Evolutionary conservation across 2,113 vertebrate species (phyloP).

Genomic region (Gasterosteus nipponicus): DNA sequence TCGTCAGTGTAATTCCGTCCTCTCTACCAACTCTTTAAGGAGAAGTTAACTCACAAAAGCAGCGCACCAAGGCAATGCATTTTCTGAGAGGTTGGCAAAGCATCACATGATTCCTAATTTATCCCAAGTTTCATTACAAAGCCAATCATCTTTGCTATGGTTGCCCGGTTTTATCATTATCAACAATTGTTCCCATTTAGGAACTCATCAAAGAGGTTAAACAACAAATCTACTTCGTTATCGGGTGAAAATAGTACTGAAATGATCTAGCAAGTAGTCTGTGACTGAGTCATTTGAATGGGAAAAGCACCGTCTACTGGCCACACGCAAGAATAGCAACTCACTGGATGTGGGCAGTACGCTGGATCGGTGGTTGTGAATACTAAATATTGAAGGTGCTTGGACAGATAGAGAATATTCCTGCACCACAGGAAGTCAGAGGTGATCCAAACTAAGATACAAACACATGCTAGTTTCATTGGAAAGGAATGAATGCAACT

Average conservation of each 20-base stretch:
- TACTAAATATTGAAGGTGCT: not conserved
- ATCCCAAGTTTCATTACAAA: slow-evolving; percentile 70
- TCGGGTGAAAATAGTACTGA: slow-evolving; percentile 53
- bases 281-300: slow-evolving; percentile 62
- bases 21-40: slow-evolving; percentile 13
- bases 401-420: not conserved
- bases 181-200: slow-evolving; percentile 61
- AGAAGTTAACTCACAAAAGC: slow-evolving; percentile 53
- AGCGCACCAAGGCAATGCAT: slow-evolving; percentile 23
- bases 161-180: slow-evolving; percentile 75
- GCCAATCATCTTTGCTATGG: slow-evolving; percentile 72
- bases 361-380: not conserved
- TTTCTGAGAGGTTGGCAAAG: slow-evolving; percentile 41
- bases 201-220: slow-evolving; percentile 77
- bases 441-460: not conserved
- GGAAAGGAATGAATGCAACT: not conserved
- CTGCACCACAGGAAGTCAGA: not conserved
- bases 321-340: slow-evolving; percentile 54
- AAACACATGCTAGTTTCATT: not conserved
- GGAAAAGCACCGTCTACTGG: slow-evolving; percentile 78
- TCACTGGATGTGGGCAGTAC: not conserved
- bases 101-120: slow-evolving; percentile 62
- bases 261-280: slow-evolving; percentile 41
- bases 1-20: slow-evolving; percentile 33
- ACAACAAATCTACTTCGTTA: slow-evolving; percentile 67